A percentile compares a stretch with the other conserved stretches of the same genome.
Evolutionary conservation across 2,888 invertebrate species (phyloP).

Genomic region (Ametastegia equiseti): DNA sequence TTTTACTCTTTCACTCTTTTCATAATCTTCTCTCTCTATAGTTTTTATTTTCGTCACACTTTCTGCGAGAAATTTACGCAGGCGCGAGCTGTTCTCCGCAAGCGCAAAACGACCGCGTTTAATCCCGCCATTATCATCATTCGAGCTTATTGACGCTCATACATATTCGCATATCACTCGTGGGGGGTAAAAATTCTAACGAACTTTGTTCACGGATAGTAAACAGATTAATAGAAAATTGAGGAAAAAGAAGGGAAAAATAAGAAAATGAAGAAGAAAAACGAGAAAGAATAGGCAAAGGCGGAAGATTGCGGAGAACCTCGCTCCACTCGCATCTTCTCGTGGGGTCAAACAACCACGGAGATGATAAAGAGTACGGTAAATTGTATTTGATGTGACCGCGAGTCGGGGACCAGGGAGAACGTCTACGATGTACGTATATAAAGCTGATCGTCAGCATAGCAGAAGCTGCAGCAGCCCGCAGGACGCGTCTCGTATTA

Average conservation of each 20-base stretch:
- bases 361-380: conserved; percentile 14
- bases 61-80: background rate
- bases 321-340: background rate
- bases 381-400: conserved; percentile 36
- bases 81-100: no score
- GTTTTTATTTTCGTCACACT: background rate
- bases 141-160: no score
- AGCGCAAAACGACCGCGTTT: background rate
- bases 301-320: background rate
- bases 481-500: conserved; percentile 14
- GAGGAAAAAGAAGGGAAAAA: background rate
- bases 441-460: no score
- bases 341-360: conserved; percentile 23
- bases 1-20: background rate
- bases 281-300: background rate
- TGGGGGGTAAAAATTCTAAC: no score
- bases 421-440: no score
- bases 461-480: background rate
- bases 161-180: no score
- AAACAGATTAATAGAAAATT: no score
- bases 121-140: background rate
- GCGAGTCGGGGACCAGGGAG: background rate
- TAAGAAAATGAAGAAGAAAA: background rate
- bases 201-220: background rate
- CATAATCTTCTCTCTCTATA: background rate